Evolutionary conservation across 2,888 invertebrate species (phyloP), one percentile per base, ranked within the genome.

Genomic region (Lysandra bellargus): DNA sequence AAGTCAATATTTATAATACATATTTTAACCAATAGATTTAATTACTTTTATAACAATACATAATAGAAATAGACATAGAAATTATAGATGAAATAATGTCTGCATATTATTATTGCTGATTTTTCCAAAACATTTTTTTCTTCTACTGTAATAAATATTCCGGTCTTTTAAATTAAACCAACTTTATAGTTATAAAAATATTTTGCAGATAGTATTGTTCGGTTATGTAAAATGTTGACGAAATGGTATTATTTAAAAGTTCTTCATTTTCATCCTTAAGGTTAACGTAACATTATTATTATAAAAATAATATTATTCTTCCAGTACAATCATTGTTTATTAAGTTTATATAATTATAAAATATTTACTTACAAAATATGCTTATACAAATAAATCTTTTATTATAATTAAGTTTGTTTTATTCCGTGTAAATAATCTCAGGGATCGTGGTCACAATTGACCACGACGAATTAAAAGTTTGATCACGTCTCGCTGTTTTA

Each of bases 331-430:
- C 17, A 33, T 85, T 78, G 80, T 82, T 81, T 81, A 83, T 85
- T 85, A 57, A 57, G 84, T 85, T 84, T 82, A 85, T 81, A 86
- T 87, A 86, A 85, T 84, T 87, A 86, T 84, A 80, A 84, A 82
- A 86, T 86, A 86, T 86, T 85, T 88, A 87, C 86, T 87, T 87
- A 89, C 87, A 87, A 79, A 49, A 49, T 78, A 60, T 79, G 79
- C 75, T 76, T 79, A 53, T 79, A 79, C 79, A 79, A 77, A 75
- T 79, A 79, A 79, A 79, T 60, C 60, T 74, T 79, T 76, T 79
- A 76, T 33, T 53, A 64, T 61, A 76, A 74, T 74, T 74, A 2
- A 72, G 5, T 37, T 49, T n/a, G 33, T 75, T 53, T 30, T 23
- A 53, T 53, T 75, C 23, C 30, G 23, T 64, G 2, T 23, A 64